These are phyloP conservation scores for Hippolais icterina DNA, from an alignment of 2,113 vertebrate species.

Conservation along the genomic window DNA sequence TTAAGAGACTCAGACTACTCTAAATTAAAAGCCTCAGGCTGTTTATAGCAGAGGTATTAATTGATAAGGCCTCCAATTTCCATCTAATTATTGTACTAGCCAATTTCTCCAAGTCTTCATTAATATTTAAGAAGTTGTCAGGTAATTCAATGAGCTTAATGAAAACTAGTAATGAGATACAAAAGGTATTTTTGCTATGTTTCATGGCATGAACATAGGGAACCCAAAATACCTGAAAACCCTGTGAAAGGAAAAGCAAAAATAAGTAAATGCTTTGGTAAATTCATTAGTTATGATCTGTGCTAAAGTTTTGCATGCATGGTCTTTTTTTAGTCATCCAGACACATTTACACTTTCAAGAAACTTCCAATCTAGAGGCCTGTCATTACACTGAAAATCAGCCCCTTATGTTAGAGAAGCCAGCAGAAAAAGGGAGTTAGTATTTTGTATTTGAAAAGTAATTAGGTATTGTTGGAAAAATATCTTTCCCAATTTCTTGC, in stretches of 20 bases:
- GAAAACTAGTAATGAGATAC: not conserved
- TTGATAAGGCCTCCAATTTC: not conserved
- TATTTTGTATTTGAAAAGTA: not conserved
- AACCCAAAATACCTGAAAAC: not conserved
- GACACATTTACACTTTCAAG: not conserved
- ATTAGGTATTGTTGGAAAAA: not conserved
- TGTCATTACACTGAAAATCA: not conserved
- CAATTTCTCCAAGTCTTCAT: not conserved
- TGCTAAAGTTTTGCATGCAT: not conserved
- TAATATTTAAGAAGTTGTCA: not conserved
- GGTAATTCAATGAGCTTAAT: not conserved
- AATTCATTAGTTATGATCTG: not conserved
- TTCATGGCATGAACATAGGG: not conserved
- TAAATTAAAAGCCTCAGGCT: not conserved
- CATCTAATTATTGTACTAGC: not conserved
- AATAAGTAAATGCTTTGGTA: not conserved
- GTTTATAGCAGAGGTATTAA: not conserved
- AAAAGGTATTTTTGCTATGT: not conserved
- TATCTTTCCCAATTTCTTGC: not conserved
- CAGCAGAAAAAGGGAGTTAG: not conserved
- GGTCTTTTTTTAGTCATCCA: not conserved
- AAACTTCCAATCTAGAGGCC: not conserved
- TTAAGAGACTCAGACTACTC: not conserved
- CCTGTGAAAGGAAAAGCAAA: not conserved
- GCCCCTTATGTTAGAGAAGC: not conserved